A percentile compares a stretch with the other conserved stretches of the same genome.
Conservation (phyloP, 2,888 invertebrate species). For the Leptodirus hochenwartii region DNA sequence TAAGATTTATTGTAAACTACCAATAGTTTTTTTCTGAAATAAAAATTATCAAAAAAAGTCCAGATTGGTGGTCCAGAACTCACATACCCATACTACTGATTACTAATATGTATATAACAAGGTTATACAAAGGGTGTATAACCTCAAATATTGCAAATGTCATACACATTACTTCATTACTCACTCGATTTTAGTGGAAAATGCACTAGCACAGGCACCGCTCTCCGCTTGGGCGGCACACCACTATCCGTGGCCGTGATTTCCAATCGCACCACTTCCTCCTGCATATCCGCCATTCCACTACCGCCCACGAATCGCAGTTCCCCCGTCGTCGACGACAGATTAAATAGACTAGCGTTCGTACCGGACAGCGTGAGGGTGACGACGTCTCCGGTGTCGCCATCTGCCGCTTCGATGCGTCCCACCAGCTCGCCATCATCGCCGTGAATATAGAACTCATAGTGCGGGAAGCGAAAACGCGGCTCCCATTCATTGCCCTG, state of each 20-base stretch:
- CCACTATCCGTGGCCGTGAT: constrained; percentile 76
- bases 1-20: no score
- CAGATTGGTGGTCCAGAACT: no score
- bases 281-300: no score
- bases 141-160: no score
- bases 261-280: constrained; percentile 10
- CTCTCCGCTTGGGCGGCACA: constrained; percentile 58
- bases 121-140: no score
- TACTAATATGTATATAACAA: no score
- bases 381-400: constrained; percentile 59
- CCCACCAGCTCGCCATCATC: constrained; percentile 30
- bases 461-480: constrained; percentile 69
- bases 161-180: no score
- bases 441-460: constrained; percentile 50
- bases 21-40: no score
- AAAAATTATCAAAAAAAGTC: no score
- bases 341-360: constrained; percentile 32
- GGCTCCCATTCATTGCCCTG: constrained; percentile 93
- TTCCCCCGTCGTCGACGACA: constrained; percentile 42
- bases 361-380: constrained; percentile 39
- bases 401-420: constrained; percentile 71
- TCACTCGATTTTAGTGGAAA: no score
- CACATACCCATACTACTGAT: no score
- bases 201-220: constrained; percentile 48
- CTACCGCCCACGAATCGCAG: constrained; percentile 28